A percentile compares a stretch with the other conserved stretches of the same genome.
Conservation (phyloP, 1,140 invertebrate genomes). For the Nebria ingens region DNA sequence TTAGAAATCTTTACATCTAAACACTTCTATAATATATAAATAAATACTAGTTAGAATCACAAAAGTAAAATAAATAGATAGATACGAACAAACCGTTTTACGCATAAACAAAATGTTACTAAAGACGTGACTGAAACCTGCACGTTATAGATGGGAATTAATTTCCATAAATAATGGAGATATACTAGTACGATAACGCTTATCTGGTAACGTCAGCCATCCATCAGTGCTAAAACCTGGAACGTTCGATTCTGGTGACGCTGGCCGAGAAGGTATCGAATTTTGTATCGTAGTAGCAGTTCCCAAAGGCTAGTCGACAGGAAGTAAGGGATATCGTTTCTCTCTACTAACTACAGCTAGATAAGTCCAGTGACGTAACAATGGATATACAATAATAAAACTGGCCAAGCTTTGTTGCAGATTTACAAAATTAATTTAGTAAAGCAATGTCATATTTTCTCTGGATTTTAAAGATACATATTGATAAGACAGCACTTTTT, state of each 20-base stretch:
- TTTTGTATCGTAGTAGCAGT: not conserved
- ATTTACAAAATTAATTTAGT: too few relatives aligned
- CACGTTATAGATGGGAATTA: not conserved
- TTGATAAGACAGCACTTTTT: too few relatives aligned
- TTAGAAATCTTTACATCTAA: too few relatives aligned
- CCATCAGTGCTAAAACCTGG: not conserved
- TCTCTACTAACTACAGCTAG: too few relatives aligned
- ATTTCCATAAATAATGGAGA: slow-evolving; percentile 9
- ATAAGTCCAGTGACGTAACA: too few relatives aligned
- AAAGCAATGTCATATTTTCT: not conserved
- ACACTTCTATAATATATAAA: too few relatives aligned
- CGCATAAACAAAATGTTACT: not conserved
- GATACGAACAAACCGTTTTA: too few relatives aligned
- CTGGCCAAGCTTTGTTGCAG: too few relatives aligned
- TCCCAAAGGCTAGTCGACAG: not conserved
- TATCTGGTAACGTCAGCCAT: slow-evolving; percentile 2
- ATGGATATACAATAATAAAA: too few relatives aligned
- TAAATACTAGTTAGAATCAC: not conserved
- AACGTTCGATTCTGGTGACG: not conserved
- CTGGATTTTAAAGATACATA: too few relatives aligned
- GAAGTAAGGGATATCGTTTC: not conserved
- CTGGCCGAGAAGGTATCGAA: too few relatives aligned
- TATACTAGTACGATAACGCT: not conserved
- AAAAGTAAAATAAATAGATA: not conserved
- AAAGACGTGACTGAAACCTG: slow-evolving; percentile 4